Evolutionary conservation across 2,113 vertebrate species (phyloP).

Genomic region (Phalacrocorax aristotelis): DNA sequence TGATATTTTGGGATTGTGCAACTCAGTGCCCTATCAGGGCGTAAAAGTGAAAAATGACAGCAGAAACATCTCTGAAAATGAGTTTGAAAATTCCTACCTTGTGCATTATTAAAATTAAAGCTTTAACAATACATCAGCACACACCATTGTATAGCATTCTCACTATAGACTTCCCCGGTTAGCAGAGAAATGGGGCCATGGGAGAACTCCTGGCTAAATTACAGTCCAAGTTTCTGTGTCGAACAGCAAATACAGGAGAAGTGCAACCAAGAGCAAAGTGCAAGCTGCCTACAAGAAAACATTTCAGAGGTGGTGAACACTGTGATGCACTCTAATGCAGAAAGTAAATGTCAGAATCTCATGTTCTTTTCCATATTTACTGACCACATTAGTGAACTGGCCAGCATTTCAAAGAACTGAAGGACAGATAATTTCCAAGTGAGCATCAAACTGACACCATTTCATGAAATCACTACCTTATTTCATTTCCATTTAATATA

Average conservation of each 20-base stretch:
- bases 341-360: not conserved
- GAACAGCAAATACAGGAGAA: not conserved
- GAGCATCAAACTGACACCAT: not conserved
- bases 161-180: not conserved
- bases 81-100: not conserved
- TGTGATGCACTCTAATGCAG: not conserved
- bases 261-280: not conserved
- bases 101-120: not conserved
- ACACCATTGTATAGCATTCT: not conserved
- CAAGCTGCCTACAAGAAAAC: not conserved
- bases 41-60: not conserved
- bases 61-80: not conserved
- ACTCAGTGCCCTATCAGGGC: not conserved
- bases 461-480: not conserved
- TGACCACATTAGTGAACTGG: not conserved
- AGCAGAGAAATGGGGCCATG: not conserved
- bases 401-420: not conserved
- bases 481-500: not conserved
- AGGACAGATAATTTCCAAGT: not conserved
- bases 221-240: not conserved
- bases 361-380: not conserved
- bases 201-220: not conserved
- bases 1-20: not conserved
- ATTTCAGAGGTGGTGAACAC: not conserved
- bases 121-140: not conserved